phyloP scores from a whole-genome alignment of 2,888 invertebrate genomes.

The Xestia c-nigrum region DNA sequence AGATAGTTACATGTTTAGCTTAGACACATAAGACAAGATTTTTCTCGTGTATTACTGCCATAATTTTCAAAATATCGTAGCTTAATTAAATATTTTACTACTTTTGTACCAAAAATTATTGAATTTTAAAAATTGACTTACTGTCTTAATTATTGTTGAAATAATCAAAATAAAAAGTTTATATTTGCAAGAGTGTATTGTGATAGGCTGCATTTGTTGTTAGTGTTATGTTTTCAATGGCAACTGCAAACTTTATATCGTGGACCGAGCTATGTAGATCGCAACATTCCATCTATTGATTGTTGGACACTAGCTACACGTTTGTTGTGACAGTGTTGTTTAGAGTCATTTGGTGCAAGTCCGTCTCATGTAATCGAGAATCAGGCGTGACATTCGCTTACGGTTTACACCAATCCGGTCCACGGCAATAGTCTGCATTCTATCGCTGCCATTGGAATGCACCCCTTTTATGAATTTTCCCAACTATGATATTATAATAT shows the following conservation, averaged over 20 bases:
- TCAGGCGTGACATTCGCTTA: not conserved
- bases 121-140: conserved; percentile 17
- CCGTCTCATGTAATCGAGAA: not conserved
- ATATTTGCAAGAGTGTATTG: not conserved
- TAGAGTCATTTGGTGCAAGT: not conserved
- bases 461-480: conserved; percentile 36
- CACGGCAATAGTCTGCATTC: not conserved
- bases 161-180: not conserved
- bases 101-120: conserved; percentile 40
- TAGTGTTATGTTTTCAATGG: not conserved
- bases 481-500: conserved; percentile 46
- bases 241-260: not conserved
- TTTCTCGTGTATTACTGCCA: conserved; percentile 33
- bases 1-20: conserved; percentile 23
- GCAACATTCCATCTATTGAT: not conserved
- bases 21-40: conserved; percentile 4
- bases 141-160: conserved; percentile 12
- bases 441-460: not conserved
- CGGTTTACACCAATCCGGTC: too few species aligned
- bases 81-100: conserved; percentile 29
- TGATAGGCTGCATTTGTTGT: conserved; percentile 14
- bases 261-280: not conserved
- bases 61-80: conserved; percentile 16
- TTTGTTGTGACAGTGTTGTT: not conserved
- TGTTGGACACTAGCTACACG: not conserved